phyloP scores from a whole-genome alignment of 2,113 vertebrate species.

The Mesitornis unicolor region DNA sequence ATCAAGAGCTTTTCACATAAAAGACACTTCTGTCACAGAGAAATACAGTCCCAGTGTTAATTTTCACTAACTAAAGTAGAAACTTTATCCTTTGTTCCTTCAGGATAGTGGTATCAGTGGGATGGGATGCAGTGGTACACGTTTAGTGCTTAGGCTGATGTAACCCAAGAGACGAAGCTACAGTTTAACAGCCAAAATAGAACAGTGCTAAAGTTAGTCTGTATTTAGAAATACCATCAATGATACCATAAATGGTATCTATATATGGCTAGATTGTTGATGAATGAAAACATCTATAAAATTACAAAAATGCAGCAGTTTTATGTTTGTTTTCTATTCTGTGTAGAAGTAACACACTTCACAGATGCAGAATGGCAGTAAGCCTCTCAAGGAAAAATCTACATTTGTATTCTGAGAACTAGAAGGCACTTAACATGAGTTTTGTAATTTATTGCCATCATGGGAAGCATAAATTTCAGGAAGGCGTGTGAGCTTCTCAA shows the following conservation, averaged over 20 bases:
- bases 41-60: not conserved
- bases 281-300: not conserved
- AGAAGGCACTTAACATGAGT: not conserved
- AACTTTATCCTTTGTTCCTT: not conserved
- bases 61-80: not conserved
- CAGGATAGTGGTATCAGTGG: not conserved
- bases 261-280: not conserved
- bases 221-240: not conserved
- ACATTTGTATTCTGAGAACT: constrained; percentile 29
- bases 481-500: constrained; percentile 37
- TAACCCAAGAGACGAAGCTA: not conserved
- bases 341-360: not conserved
- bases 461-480: constrained; percentile 44
- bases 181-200: not conserved
- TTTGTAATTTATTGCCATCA: constrained; percentile 33
- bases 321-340: not conserved
- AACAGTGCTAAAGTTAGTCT: not conserved
- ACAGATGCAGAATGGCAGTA: not conserved
- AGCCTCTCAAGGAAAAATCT: not conserved
- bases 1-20: not conserved
- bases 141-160: not conserved
- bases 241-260: not conserved
- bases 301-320: constrained; percentile 17
- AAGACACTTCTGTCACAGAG: not conserved
- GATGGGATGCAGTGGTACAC: not conserved